Base-by-base conservation (phyloP, 2,113 vertebrate species). In the Sylvilagus bachmani region DNA sequence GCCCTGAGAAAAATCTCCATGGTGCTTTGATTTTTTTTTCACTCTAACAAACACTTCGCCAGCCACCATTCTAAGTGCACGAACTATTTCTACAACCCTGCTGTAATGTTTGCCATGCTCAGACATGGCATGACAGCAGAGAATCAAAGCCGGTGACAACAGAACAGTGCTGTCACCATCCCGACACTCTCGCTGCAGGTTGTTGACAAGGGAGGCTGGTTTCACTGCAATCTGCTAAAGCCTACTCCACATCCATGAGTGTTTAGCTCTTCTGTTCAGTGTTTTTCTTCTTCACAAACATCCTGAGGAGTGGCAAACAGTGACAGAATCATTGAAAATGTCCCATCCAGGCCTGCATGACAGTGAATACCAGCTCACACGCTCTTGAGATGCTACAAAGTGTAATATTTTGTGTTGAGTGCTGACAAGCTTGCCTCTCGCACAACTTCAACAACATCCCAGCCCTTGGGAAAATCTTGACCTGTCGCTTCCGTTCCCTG, bases 301-400 rank as follows among this genome's bases (percentile, higher is more conserved):
- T 61, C 77, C 71, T 44, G 6, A 88, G 58, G 77, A 82, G 2
- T 96, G 77, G 85, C 49, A 93, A 53, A 74, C 69, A 49, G 29
- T 73, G 84, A 78, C 80, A 97, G 69, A 87, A 90, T 92, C 51
- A 24, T 69, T 94, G 58, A 82, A 94, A 82, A 91, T 8, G n/a
- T 86, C 16, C 21, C 71, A 53, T 92, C 95, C 49, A 88, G 75
- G 93, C 77, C 81, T 86, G 61, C 33, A 24, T 77, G 73, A 95
- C 21, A 33, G 33, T 49, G 58, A 80, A 51, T 74, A 29, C n/a
- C 77, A 87, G 81, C 11, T 84, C 77, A 89, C 25, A 75, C 31
- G 64, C 62, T 90, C 36, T 91, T 88, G 62, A 93, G 49, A 77
- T n/a, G 62, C 69, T 66, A 44, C 61, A 27, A 96, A 93, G 7